Percentiles rank a stretch among this genome's conserved stretches.
These are phyloP conservation scores for Dolichopus griseipennis DNA, from an alignment of 2,888 invertebrate genomes.

Conservation along the genomic window DNA sequence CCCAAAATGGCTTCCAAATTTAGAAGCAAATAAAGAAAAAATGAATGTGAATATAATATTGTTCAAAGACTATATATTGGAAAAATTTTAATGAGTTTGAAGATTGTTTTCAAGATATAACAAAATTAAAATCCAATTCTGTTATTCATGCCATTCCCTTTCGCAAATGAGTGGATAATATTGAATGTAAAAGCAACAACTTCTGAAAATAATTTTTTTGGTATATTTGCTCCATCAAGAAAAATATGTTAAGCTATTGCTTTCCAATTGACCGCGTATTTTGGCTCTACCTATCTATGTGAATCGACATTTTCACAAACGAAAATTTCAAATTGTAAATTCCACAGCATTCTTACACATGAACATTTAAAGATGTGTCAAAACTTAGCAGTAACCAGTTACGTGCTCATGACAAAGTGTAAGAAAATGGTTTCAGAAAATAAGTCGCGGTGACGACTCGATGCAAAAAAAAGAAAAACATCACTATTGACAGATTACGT, in stretches of 20 bases:
- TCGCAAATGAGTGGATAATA: not conserved
- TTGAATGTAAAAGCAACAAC: conserved; percentile 2
- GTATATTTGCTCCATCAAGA: not conserved
- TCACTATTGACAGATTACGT: too few relatives aligned
- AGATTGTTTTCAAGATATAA: conserved; percentile 7
- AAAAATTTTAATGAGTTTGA: conserved; percentile 7
- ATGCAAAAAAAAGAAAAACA: too few relatives aligned
- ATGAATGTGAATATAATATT: not conserved
- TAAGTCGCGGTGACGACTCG: too few relatives aligned
- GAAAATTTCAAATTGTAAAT: conserved; percentile 1
- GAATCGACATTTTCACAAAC: not conserved
- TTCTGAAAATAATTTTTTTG: conserved; percentile 9
- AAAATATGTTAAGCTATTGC: not conserved
- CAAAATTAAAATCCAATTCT: not conserved
- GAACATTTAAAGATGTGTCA: conserved; percentile 8
- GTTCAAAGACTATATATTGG: not conserved
- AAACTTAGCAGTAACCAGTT: conserved; percentile 1
- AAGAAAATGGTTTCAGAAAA: too few relatives aligned
- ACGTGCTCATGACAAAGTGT: too few relatives aligned
- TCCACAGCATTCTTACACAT: conserved; percentile 3
- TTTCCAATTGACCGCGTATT: conserved; percentile 8
- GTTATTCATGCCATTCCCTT: not conserved
- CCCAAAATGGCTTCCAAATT: conserved; percentile 2
- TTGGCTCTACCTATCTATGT: conserved; percentile 9
- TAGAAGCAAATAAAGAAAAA: conserved; percentile 5